Evolutionary conservation across 1,140 invertebrate species (phyloP).

Genomic region (Saccostrea glomerata): DNA sequence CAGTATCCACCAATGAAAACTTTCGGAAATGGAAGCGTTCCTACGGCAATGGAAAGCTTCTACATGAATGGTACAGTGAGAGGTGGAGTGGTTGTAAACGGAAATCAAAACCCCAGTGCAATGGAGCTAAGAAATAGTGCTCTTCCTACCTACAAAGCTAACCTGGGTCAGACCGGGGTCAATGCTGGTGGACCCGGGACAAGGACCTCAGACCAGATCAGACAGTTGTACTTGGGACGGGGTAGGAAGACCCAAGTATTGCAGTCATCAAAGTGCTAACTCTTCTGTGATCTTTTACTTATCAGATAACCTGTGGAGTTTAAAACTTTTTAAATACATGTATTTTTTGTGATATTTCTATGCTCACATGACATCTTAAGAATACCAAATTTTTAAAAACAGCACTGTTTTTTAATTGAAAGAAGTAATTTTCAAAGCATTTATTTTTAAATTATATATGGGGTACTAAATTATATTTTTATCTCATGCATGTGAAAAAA

Average conservation of each 20-base stretch:
- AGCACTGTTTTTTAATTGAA: no score
- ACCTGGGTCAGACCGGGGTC: neutral
- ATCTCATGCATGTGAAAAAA: no score
- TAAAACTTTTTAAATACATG: neutral
- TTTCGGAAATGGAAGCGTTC: constrained; percentile 6
- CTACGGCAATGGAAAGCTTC: constrained; percentile 6
- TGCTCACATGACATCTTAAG: neutral
- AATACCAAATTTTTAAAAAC: no score
- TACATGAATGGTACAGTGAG: constrained; percentile 36
- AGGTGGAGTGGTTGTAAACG: constrained; percentile 15
- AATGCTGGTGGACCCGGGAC: neutral
- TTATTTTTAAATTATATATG: no score
- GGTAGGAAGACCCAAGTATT: constrained; percentile 38
- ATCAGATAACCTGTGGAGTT: neutral
- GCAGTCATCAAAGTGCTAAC: constrained; percentile 49
- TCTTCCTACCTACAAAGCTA: constrained; percentile 23
- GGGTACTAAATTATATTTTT: no score
- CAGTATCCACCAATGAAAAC: neutral
- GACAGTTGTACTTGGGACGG: constrained; percentile 31
- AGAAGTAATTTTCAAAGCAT: no score
- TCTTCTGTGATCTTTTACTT: constrained; percentile 10
- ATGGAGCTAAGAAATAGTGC: constrained; percentile 40
- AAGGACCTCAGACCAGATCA: constrained; percentile 25
- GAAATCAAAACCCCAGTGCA: constrained; percentile 38
- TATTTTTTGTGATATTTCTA: neutral